Evolutionary conservation across 2,888 invertebrate species (phyloP).

Genomic region (Macrosoma leucophasiata): DNA sequence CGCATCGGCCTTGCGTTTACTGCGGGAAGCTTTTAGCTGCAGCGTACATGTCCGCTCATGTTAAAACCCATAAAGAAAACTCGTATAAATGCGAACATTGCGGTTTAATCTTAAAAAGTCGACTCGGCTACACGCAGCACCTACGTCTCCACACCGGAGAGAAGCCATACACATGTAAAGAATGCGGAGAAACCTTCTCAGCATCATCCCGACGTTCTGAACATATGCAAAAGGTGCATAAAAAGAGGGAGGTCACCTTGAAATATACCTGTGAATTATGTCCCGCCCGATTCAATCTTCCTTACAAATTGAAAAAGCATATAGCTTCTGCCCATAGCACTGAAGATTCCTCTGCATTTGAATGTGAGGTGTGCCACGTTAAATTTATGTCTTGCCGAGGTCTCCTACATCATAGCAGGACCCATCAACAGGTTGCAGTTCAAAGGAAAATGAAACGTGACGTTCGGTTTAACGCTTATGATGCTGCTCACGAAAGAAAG

Average conservation of each 20-base stretch:
- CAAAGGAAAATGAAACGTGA: constrained; percentile 10
- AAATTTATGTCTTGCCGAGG: constrained; percentile 48
- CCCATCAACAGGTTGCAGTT: constrained; percentile 32
- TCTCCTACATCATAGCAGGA: constrained; percentile 45
- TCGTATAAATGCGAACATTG: constrained; percentile 47
- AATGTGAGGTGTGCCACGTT: constrained; percentile 43
- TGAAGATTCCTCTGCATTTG: constrained; percentile 28
- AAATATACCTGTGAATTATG: constrained; percentile 49
- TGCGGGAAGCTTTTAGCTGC: constrained; percentile 56
- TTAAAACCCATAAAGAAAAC: constrained; percentile 42
- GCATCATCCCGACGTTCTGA: constrained; percentile 57
- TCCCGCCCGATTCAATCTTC: constrained; percentile 48
- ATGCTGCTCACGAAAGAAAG: neutral
- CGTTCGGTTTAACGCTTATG: constrained; percentile 2
- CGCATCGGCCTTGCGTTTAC: constrained; percentile 50
- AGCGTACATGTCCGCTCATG: constrained; percentile 55
- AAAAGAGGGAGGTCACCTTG: constrained; percentile 29
- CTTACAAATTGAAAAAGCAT: constrained; percentile 47
- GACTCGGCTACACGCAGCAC: constrained; percentile 53
- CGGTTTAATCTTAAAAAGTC: constrained; percentile 43
- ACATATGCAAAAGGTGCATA: constrained; percentile 49
- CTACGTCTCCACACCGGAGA: constrained; percentile 59
- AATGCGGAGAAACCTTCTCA: constrained; percentile 52
- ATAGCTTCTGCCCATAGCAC: constrained; percentile 37
- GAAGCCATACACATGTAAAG: constrained; percentile 47